A percentile compares a stretch with the other conserved stretches of the same genome.
Conservation (phyloP, 2,797 vertebrate genomes). For the Cercopithecus diana region DNA sequence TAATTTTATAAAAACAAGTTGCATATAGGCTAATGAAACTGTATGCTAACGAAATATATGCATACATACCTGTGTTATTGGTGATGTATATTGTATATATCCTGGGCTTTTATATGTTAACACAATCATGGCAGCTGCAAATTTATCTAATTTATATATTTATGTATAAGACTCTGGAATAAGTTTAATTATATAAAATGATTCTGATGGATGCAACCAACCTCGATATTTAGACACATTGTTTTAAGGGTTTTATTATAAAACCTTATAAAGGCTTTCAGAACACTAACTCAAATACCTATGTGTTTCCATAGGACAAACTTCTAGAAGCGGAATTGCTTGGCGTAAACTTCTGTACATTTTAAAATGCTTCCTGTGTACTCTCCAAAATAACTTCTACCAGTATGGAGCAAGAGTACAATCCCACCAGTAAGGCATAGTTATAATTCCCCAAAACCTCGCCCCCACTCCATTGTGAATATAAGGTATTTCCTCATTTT, state of each 20-base stretch:
- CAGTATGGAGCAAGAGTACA: neutral
- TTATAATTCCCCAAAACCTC: neutral
- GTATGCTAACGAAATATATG: neutral
- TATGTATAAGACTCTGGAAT: neutral
- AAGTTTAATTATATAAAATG: neutral
- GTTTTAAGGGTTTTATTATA: neutral
- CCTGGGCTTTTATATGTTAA: neutral
- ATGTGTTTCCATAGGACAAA: neutral
- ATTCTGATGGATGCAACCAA: neutral
- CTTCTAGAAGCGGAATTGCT: neutral
- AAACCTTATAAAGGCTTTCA: neutral
- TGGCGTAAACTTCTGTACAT: neutral
- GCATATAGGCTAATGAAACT: neutral
- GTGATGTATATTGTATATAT: neutral
- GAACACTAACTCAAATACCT: neutral
- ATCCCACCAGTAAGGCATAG: neutral
- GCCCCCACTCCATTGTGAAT: neutral
- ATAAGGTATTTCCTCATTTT: neutral
- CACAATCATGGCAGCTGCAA: neutral
- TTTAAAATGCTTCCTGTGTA: neutral
- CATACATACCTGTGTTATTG: neutral
- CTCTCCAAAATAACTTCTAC: neutral
- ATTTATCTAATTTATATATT: neutral
- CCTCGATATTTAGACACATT: neutral
- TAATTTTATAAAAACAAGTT: neutral